Conservation (phyloP, 23 tunicate species). For the Trididemnum miniatum region DNA sequence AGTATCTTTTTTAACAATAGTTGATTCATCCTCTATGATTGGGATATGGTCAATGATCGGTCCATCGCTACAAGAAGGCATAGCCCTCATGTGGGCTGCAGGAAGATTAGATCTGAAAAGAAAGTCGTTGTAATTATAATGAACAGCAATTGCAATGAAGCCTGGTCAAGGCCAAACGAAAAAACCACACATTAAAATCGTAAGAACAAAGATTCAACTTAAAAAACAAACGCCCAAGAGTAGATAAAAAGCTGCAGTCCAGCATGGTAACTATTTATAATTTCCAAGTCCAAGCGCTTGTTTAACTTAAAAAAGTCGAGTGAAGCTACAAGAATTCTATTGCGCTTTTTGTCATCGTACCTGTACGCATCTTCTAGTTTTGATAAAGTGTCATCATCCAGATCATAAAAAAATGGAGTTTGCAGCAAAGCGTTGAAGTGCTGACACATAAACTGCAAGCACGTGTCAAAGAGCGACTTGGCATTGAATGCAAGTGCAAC, state of each 20-base stretch:
- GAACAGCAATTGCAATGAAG: no score
- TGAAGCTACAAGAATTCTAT: no score
- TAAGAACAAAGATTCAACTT: no score
- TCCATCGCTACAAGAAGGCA: constrained; percentile 44
- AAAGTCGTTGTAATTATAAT: no score
- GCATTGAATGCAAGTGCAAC: constrained; percentile 70
- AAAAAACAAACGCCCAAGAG: no score
- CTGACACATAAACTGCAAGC: constrained; percentile 65
- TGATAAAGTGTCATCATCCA: constrained; percentile 49
- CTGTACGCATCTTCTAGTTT: constrained; percentile 64
- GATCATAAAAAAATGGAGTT: constrained; percentile 55
- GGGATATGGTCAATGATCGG: constrained; percentile 51
- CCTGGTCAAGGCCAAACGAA: no score
- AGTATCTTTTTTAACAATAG: background rate
- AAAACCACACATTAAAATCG: no score
- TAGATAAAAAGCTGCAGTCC: no score
- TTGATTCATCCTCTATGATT: background rate
- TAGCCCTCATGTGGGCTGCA: constrained; percentile 29
- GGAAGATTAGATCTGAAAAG: constrained; percentile 35
- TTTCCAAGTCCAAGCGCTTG: no score
- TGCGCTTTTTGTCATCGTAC: no score
- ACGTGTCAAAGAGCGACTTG: constrained; percentile 50
- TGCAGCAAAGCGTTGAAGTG: constrained; percentile 65
- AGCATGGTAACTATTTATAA: no score
- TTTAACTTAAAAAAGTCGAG: no score